Evolutionary conservation across 2,113 vertebrate genomes (phyloP).

Genomic region (Chaetorhynchus papuensis): DNA sequence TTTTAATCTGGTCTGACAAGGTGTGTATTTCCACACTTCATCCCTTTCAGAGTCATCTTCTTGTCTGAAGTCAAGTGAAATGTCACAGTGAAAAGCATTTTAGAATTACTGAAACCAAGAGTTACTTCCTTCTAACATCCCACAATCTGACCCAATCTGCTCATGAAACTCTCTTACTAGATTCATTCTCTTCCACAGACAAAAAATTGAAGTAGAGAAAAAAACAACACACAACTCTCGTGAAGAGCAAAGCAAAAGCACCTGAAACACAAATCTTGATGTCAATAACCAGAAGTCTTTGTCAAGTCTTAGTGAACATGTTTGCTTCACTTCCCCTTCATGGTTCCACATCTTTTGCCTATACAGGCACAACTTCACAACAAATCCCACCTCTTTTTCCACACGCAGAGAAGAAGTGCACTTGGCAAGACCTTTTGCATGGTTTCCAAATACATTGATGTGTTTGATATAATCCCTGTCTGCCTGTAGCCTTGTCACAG

Average conservation of each 20-base stretch:
- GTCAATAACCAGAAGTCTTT: background rate
- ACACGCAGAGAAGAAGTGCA: accelerated
- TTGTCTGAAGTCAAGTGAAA: background rate
- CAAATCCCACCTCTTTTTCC: background rate
- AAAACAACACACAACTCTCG: background rate
- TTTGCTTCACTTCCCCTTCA: background rate
- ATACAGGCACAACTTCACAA: background rate
- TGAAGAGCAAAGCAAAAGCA: background rate
- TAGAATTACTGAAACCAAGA: background rate
- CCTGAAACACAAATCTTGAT: background rate
- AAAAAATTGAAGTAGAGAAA: background rate
- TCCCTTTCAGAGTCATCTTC: background rate
- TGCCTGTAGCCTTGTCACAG: background rate
- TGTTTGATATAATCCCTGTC: background rate
- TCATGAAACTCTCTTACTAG: background rate
- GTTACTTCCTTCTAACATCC: background rate
- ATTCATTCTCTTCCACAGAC: background rate
- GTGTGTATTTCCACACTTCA: background rate
- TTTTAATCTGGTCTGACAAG: background rate
- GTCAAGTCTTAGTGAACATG: background rate
- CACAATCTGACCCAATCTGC: background rate
- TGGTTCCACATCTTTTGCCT: background rate
- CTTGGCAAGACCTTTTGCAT: accelerated
- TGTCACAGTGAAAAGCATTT: background rate
- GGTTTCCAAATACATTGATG: background rate